Evolutionary conservation across 2,888 invertebrate genomes (phyloP).

Genomic region (Erpobdella octoculata): DNA sequence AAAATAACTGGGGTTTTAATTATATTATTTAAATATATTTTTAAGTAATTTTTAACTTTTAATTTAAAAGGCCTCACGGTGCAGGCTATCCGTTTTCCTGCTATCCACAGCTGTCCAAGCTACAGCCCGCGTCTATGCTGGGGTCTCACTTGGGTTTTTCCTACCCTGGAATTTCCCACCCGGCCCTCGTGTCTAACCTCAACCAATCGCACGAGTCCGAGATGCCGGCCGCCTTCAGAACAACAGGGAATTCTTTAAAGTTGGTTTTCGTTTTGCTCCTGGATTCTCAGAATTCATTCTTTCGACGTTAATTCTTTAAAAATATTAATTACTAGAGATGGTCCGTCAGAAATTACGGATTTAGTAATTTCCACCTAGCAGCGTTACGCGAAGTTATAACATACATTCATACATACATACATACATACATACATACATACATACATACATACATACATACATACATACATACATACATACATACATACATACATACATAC

Average conservation of each 20-base stretch:
- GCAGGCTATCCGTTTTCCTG: conserved; percentile 7
- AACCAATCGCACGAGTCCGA: conserved; percentile 6
- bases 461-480: conserved; percentile 17
- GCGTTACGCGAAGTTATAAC: too few species aligned
- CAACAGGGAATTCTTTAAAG: background rate
- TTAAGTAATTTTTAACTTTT: too few species aligned
- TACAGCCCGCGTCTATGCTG: background rate
- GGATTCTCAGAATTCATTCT: too few species aligned
- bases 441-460: background rate
- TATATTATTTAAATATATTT: too few species aligned
- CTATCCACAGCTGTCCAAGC: conserved; percentile 22
- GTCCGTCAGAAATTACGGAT: too few species aligned
- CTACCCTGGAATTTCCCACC: conserved; percentile 18
- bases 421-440: conserved; percentile 3
- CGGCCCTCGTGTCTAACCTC: background rate
- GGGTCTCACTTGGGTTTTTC: conserved; percentile 10
- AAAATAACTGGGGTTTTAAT: too few species aligned
- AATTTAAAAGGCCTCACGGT: conserved; percentile 3
- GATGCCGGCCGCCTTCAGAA: background rate
- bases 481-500: conserved; percentile 19
- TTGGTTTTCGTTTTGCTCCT: background rate
- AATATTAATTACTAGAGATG: too few species aligned
- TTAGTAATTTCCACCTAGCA: too few species aligned
- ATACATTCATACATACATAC: background rate
- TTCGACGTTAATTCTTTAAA: too few species aligned